Conservation (phyloP, 2,797 vertebrate species). For the Crocidura indochinensis region DNA sequence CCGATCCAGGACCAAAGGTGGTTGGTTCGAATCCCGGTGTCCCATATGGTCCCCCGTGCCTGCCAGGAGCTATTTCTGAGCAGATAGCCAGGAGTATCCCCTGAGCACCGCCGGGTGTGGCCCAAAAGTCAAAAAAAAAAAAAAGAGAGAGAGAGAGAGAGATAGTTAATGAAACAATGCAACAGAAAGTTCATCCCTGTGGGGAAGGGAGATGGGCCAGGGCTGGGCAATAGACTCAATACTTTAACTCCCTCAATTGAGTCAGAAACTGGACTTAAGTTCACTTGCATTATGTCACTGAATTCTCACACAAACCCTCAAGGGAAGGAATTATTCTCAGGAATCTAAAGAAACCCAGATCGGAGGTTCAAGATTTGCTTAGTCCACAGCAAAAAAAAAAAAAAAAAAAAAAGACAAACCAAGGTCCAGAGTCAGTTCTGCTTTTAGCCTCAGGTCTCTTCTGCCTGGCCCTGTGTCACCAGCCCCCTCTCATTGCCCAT, state of each 20-base stretch:
- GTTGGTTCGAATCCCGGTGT: too few relatives aligned
- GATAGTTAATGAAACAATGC: neutral
- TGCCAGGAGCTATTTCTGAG: too few relatives aligned
- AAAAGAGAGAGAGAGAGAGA: neutral
- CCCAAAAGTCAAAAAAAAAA: too few relatives aligned
- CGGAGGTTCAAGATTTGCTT: neutral
- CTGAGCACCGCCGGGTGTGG: too few relatives aligned
- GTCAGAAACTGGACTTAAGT: slow-evolving; percentile 21
- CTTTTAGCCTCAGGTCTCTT: neutral
- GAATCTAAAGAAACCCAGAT: slow-evolving; percentile 41
- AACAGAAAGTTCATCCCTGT: neutral
- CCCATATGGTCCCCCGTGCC: too few relatives aligned
- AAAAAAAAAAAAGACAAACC: neutral
- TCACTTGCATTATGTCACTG: slow-evolving; percentile 32
- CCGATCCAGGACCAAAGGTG: too few relatives aligned
- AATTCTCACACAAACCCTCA: slow-evolving; percentile 25
- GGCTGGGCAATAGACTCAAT: slow-evolving; percentile 37
- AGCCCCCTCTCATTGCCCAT: neutral
- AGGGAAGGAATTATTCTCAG: neutral
- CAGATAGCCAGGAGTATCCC: too few relatives aligned
- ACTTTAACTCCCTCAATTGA: slow-evolving; percentile 18
- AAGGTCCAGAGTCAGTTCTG: neutral
- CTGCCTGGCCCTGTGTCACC: neutral
- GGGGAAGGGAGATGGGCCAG: neutral
- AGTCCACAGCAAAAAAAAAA: neutral